Percentiles rank a stretch among this genome's conserved stretches.
Evolutionary conservation across 2,797 vertebrate genomes (phyloP).

Genomic region (Perdix hodgsoniae): DNA sequence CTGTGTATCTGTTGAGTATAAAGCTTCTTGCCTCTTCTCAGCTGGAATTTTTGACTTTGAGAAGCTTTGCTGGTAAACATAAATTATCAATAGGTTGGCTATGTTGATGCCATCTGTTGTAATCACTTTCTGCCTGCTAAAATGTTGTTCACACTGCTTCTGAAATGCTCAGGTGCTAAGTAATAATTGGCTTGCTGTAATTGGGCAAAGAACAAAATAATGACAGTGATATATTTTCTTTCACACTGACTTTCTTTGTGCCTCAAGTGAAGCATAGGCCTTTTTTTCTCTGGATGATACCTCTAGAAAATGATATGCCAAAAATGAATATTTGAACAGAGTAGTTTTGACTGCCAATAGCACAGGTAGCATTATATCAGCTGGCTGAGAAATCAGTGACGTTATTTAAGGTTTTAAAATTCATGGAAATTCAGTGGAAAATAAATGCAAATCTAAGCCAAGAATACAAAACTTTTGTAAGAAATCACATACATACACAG

Average conservation of each 20-base stretch:
- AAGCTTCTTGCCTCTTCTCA: background rate
- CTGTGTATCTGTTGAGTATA: background rate
- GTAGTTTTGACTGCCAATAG: slow-evolving; percentile 23
- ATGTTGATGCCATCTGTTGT: slow-evolving; percentile 14
- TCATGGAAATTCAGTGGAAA: background rate
- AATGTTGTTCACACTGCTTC: background rate
- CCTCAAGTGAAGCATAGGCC: background rate
- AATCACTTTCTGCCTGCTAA: background rate
- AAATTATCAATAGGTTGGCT: background rate
- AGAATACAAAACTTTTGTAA: background rate
- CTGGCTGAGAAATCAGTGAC: slow-evolving; percentile 27
- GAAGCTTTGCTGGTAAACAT: background rate
- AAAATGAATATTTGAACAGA: slow-evolving; percentile 21
- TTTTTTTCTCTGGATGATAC: slow-evolving; percentile 5
- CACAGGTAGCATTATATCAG: slow-evolving; percentile 11
- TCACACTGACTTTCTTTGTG: background rate
- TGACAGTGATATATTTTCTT: background rate
- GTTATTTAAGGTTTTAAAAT: slow-evolving; percentile 53
- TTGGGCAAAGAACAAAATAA: background rate
- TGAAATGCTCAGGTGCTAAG: slow-evolving; percentile 29
- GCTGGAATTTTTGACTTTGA: background rate
- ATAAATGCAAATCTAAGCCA: background rate
- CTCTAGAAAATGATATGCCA: slow-evolving; percentile 54
- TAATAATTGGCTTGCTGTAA: slow-evolving; percentile 20
- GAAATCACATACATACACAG: accelerated